Conservation (phyloP, 1,140 invertebrate genomes). For the Microplitis demolitor region DNA sequence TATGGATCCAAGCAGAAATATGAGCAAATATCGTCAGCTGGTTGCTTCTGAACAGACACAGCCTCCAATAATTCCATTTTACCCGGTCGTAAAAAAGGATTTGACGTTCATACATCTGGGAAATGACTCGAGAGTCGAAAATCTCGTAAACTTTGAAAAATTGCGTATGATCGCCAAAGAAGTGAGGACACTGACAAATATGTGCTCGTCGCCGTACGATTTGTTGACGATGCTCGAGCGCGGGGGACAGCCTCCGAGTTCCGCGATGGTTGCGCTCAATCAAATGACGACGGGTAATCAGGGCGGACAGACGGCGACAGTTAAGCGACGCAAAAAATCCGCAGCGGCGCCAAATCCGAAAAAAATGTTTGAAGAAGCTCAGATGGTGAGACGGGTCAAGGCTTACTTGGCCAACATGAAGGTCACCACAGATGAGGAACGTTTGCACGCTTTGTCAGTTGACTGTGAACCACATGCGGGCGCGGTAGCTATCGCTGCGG, state of each 20-base stretch:
- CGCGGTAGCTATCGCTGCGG: slow-evolving; percentile 63
- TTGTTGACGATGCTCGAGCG: slow-evolving; percentile 82
- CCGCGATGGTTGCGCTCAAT: slow-evolving; percentile 87
- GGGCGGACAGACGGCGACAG: slow-evolving; percentile 71
- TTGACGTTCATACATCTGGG: slow-evolving; percentile 97
- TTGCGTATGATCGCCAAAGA: slow-evolving; percentile 98
- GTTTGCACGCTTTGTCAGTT: slow-evolving; percentile 84
- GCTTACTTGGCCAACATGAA: slow-evolving; percentile 93
- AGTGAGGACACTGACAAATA: slow-evolving; percentile 89
- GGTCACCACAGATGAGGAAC: slow-evolving; percentile 89
- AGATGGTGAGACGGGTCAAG: slow-evolving; percentile 96
- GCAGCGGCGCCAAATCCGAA: slow-evolving; percentile 91
- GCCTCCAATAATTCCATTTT: slow-evolving; percentile 95
- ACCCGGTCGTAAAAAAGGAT: slow-evolving; percentile 96
- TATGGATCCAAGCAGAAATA: slow-evolving; percentile 98
- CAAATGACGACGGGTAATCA: slow-evolving; percentile 76
- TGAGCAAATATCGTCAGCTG: slow-evolving; percentile 97
- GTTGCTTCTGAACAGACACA: slow-evolving; percentile 86
- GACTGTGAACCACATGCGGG: slow-evolving; percentile 82
- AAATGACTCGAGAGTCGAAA: slow-evolving; percentile 93
- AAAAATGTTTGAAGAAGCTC: slow-evolving; percentile 98
- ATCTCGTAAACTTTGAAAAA: slow-evolving; percentile 97
- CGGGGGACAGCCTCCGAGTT: slow-evolving; percentile 83
- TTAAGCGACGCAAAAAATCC: slow-evolving; percentile 89
- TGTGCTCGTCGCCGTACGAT: slow-evolving; percentile 95